Percentiles rank a stretch among this genome's conserved stretches.
Conservation (phyloP, 2,888 invertebrate species). For the Dendrolimus houi region DNA sequence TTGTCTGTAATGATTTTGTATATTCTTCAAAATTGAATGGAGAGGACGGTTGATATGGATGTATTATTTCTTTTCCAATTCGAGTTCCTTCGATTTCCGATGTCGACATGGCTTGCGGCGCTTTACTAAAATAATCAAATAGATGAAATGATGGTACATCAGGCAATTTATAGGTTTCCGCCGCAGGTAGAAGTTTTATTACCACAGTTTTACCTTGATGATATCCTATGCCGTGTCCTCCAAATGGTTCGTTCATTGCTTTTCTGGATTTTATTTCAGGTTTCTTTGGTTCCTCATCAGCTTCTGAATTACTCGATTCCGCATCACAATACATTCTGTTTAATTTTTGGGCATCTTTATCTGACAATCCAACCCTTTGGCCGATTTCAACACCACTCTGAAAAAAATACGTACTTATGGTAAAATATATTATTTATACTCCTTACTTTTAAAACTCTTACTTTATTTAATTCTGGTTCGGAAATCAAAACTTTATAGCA, state of each 20-base stretch:
- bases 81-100: slow-evolving; percentile 39
- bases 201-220: slow-evolving; percentile 70
- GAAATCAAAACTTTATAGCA: too few species aligned
- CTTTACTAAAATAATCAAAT: slow-evolving; percentile 67
- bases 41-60: slow-evolving; percentile 21
- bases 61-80: slow-evolving; percentile 39
- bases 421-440: too few species aligned
- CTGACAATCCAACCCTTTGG: slow-evolving; percentile 74
- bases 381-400: slow-evolving; percentile 70
- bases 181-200: slow-evolving; percentile 53
- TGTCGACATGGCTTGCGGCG: slow-evolving; percentile 50
- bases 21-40: not conserved
- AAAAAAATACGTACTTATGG: slow-evolving; percentile 12
- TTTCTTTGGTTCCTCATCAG: slow-evolving; percentile 21
- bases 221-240: slow-evolving; percentile 65
- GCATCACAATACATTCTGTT: slow-evolving; percentile 76
- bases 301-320: slow-evolving; percentile 35
- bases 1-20: slow-evolving; percentile 9
- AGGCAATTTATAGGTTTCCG: slow-evolving; percentile 43
- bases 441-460: too few species aligned
- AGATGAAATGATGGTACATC: slow-evolving; percentile 45
- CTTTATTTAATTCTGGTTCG: too few species aligned
- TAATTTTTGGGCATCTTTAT: slow-evolving; percentile 74
- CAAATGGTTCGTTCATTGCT: slow-evolving; percentile 56
- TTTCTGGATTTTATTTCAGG: slow-evolving; percentile 33